phyloP scores from a whole-genome alignment of 2,888 invertebrate genomes.

The Agriopis aurantiaria region DNA sequence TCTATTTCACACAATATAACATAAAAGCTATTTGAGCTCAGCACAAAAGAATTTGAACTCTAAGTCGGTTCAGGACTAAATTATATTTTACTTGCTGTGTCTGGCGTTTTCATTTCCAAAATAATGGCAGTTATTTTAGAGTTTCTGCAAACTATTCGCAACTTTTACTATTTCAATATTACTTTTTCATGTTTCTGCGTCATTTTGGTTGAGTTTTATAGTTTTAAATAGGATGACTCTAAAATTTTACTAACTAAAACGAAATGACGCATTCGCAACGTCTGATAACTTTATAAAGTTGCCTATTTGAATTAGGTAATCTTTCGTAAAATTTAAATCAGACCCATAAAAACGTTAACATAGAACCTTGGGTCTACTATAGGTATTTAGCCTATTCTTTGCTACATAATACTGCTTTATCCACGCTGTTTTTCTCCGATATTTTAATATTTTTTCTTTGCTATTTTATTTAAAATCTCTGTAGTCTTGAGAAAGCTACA shows the following conservation, averaged over 20 bases:
- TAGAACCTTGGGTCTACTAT: no score
- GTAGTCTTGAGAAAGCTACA: slow-evolving; percentile 5
- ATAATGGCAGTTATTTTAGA: slow-evolving; percentile 4
- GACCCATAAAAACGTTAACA: no score
- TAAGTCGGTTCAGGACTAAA: no score
- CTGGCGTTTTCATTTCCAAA: not conserved
- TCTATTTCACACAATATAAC: no score
- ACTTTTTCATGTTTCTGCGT: not conserved
- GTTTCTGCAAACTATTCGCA: slow-evolving; percentile 1
- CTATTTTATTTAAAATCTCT: slow-evolving; percentile 3
- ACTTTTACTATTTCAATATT: slow-evolving; percentile 12
- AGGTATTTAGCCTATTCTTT: not conserved
- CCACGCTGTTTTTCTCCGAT: not conserved
- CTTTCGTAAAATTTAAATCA: no score
- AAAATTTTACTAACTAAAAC: not conserved
- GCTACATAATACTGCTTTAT: not conserved
- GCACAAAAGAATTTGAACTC: not conserved
- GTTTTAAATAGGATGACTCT: not conserved
- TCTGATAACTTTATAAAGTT: not conserved
- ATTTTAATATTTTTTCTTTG: not conserved
- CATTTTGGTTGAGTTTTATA: slow-evolving; percentile 1
- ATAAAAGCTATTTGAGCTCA: no score
- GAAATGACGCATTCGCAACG: not conserved
- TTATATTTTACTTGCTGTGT: no score
- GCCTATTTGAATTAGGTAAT: no score